Evolutionary conservation across 2,113 vertebrate species (phyloP).

Genomic region (Microcebus tavaratra): DNA sequence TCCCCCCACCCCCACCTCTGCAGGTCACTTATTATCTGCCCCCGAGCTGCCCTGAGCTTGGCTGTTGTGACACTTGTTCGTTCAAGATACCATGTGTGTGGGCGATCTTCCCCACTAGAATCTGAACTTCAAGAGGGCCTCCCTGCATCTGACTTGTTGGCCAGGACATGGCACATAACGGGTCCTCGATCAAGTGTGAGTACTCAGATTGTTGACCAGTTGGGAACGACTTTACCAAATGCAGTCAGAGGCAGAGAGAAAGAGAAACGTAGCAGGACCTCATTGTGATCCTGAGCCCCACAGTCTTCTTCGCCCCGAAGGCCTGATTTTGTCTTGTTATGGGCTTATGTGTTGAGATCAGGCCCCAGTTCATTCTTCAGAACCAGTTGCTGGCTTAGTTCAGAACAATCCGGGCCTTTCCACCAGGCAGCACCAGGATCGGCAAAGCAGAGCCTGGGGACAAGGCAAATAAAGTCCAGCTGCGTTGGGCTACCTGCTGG

Average conservation of each 20-base stretch:
- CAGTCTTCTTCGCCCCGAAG: background rate
- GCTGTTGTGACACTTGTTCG: background rate
- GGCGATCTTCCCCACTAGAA: background rate
- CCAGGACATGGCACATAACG: background rate
- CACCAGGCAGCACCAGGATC: background rate
- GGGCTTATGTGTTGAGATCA: background rate
- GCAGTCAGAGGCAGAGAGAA: conserved; percentile 24
- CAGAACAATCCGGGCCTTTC: background rate
- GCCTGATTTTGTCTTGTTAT: background rate
- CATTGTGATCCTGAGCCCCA: background rate
- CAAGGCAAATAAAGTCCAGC: background rate
- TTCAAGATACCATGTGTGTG: background rate
- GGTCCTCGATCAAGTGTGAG: background rate
- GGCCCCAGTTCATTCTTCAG: background rate
- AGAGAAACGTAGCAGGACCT: background rate
- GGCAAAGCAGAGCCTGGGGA: background rate
- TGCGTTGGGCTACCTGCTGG: background rate
- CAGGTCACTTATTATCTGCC: background rate
- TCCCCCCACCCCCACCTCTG: background rate
- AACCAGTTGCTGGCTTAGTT: conserved; percentile 6
- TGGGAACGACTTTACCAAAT: background rate
- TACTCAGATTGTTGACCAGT: background rate
- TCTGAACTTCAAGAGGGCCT: background rate
- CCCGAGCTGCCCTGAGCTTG: background rate
- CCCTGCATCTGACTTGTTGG: background rate